Conservation (phyloP, 2,797 vertebrate genomes). For the Urophycis tenuis region DNA sequence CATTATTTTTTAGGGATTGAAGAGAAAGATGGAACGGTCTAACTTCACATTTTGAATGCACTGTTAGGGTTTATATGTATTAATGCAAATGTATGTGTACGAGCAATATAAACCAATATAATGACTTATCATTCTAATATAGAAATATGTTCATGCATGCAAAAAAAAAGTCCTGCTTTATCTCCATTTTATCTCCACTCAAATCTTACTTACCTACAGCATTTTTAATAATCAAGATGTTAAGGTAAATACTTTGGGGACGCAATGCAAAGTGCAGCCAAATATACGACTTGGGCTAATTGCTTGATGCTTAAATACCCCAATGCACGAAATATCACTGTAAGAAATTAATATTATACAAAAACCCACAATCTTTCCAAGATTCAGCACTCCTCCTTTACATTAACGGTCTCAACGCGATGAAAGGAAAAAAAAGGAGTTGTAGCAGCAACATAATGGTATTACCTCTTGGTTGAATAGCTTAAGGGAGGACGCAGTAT, state of each 20-base stretch:
- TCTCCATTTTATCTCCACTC: too few relatives aligned
- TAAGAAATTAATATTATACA: background rate
- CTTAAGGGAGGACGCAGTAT: conserved; percentile 58
- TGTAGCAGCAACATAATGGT: background rate
- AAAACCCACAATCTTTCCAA: background rate
- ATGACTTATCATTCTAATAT: background rate
- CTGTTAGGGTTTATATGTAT: too few relatives aligned
- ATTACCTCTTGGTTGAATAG: background rate
- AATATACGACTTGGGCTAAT: too few relatives aligned
- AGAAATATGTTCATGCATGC: background rate
- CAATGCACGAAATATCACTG: background rate
- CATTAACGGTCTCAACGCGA: background rate
- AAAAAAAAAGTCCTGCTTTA: too few relatives aligned
- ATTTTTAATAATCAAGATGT: background rate
- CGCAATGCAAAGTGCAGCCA: background rate
- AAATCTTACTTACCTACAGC: background rate
- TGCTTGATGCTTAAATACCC: too few relatives aligned
- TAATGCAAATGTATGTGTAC: too few relatives aligned
- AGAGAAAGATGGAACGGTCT: background rate
- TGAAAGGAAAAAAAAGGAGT: too few relatives aligned
- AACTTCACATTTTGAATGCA: too few relatives aligned
- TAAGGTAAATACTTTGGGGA: background rate
- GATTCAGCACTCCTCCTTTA: background rate
- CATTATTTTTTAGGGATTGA: background rate
- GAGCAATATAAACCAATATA: background rate